Conservation (phyloP, 2,797 vertebrate species). For the Cetoscarus ocellatus region DNA sequence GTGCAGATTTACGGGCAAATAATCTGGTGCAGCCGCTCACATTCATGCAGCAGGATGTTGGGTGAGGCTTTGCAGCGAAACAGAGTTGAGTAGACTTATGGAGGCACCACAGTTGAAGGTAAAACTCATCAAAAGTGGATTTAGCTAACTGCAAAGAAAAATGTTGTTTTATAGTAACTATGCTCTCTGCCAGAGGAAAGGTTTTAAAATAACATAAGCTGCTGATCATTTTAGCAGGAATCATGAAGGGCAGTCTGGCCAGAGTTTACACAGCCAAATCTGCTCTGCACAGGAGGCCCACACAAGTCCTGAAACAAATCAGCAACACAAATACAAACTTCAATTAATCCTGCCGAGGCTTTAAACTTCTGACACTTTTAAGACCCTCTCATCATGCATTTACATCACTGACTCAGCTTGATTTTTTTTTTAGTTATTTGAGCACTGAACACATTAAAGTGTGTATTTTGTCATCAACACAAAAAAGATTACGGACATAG, state of each 20-base stretch:
- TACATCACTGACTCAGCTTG: too few relatives aligned
- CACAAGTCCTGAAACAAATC: too few relatives aligned
- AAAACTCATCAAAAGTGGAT: conserved; percentile 27
- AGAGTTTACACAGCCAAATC: background rate
- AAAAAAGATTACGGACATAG: too few relatives aligned
- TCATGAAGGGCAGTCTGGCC: background rate
- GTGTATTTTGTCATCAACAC: too few relatives aligned
- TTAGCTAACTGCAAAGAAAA: conserved; percentile 5
- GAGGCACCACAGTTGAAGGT: background rate
- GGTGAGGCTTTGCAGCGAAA: background rate
- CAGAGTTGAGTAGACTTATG: background rate
- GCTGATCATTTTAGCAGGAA: conserved; percentile 25
- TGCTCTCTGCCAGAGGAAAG: conserved; percentile 15
- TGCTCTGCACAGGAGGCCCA: background rate
- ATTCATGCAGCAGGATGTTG: conserved; percentile 9
- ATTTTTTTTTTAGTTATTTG: too few relatives aligned
- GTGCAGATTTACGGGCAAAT: conserved; percentile 42
- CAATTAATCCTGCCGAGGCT: too few relatives aligned
- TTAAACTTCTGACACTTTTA: too few relatives aligned
- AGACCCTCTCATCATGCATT: too few relatives aligned
- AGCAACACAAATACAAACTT: too few relatives aligned
- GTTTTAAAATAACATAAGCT: conserved; percentile 30
- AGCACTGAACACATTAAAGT: too few relatives aligned
- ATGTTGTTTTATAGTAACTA: conserved; percentile 2
- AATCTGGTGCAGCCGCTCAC: conserved; percentile 40